Evolutionary conservation across 2,797 vertebrate species (phyloP).

Genomic region (Sebastes reedi): DNA sequence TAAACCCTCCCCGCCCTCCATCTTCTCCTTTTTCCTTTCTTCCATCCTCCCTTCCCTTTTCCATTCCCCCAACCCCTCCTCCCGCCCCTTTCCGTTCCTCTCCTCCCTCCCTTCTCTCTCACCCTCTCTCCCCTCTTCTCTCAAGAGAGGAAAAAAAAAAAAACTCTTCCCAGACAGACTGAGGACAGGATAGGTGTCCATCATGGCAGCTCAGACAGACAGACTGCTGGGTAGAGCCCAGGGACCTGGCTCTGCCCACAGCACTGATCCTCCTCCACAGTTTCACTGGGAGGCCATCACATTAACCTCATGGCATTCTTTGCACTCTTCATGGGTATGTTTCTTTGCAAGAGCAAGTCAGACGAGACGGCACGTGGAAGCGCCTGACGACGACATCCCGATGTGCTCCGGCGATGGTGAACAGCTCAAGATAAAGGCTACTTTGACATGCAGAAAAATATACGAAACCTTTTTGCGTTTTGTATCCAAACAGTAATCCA

Average conservation of each 20-base stretch:
- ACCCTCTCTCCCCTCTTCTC: constrained; percentile 44
- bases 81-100: constrained; percentile 34
- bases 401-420: constrained; percentile 10
- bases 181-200: constrained; percentile 82
- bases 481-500: constrained; percentile 74
- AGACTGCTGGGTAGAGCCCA: constrained; percentile 75
- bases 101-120: constrained; percentile 41
- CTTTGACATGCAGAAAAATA: constrained; percentile 73
- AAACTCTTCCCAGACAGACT: constrained; percentile 77
- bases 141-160: constrained; percentile 44
- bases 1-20: constrained; percentile 87
- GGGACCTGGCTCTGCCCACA: constrained; percentile 77
- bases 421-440: constrained; percentile 48
- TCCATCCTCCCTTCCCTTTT: constrained; percentile 50
- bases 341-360: constrained; percentile 74
- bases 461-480: constrained; percentile 77
- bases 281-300: constrained; percentile 82
- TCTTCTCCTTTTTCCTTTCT: constrained; percentile 76
- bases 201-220: constrained; percentile 83
- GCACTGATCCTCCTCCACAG: constrained; percentile 80
- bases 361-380: constrained; percentile 39
- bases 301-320: constrained; percentile 89
- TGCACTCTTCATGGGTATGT: constrained; percentile 87
- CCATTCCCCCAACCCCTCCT: constrained; percentile 68
- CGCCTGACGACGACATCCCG: constrained; percentile 23